Conservation (phyloP, 2,797 vertebrate species). For the Bryconaethiops microstoma region DNA sequence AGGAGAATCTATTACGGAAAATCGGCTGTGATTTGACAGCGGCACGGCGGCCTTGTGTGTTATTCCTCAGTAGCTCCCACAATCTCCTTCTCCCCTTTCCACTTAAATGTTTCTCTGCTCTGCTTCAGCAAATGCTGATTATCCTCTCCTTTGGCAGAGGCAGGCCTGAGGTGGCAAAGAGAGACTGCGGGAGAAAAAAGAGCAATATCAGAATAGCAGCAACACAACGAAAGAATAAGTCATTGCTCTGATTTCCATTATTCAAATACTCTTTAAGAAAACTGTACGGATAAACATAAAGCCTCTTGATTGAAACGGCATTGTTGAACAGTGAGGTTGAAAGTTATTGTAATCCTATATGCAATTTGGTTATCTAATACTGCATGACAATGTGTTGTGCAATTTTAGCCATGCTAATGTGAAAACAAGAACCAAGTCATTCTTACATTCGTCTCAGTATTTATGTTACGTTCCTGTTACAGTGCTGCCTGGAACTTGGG, state of each 20-base stretch:
- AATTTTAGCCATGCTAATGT: slow-evolving; percentile 1
- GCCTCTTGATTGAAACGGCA: not conserved
- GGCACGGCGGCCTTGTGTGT: slow-evolving; percentile 87
- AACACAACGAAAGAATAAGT: not conserved
- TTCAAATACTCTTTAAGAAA: not conserved
- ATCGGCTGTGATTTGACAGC: slow-evolving; percentile 93
- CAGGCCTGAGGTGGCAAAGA: slow-evolving; percentile 53
- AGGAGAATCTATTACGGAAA: slow-evolving; percentile 99
- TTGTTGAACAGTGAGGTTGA: not conserved
- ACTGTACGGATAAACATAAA: not conserved
- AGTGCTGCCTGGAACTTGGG: slow-evolving; percentile 24
- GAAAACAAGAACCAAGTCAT: not conserved
- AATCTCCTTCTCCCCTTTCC: slow-evolving; percentile 80
- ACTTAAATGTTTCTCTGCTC: slow-evolving; percentile 95
- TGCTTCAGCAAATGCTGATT: slow-evolving; percentile 95
- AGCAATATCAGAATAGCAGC: slow-evolving; percentile 28
- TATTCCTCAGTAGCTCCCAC: slow-evolving; percentile 91
- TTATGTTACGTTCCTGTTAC: not conserved
- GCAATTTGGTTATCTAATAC: not conserved
- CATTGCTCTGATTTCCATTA: not conserved
- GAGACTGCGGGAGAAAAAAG: slow-evolving; percentile 33
- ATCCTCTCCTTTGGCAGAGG: slow-evolving; percentile 80
- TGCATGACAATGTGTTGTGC: not conserved
- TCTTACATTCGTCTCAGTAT: not conserved
- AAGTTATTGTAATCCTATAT: not conserved